Evolutionary conservation across 2,797 vertebrate species (phyloP), one percentile per base, ranked within the genome.

Genomic region (Coregonus suidteri): DNA sequence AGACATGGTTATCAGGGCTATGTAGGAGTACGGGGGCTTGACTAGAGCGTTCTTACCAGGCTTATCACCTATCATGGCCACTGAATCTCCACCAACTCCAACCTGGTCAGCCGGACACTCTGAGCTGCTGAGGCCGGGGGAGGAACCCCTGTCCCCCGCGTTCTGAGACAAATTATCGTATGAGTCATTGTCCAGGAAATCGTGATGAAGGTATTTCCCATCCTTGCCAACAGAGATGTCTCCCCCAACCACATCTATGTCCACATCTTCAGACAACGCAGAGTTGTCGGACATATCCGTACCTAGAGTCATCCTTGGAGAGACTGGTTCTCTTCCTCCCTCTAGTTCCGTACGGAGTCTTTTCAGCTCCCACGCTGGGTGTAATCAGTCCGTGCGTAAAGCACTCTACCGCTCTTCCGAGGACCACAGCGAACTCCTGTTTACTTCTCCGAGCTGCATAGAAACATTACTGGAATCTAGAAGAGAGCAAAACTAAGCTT

Each of bases 181-280:
- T 75, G 95, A 96, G 91, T 96, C 95, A 84, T 95, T 94, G 92
- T 96, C 95, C 86, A 94, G 88, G 85, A 94, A 96, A 74, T 92
- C 91, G 77, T 91, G 93, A 86, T 94, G 94, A 15, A 94, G 92
- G 84, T 95, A 96, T 82, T 94, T 94, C n/a, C 94, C 93, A 75
- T 96, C 95, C 59, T 95, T 96, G 5, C 92, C 92, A 14, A 93
- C 91, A 69, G 93, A 91, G 84, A 94, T 86, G 87, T 97, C 96
- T 69, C 97, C 97, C 37, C 97, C 97, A 75, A 99, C 97, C 90
- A 99, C 97, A 81, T 99, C 97, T 89, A 99, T 99, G 93, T 98
- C 97, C 93, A 96, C 93, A 90, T 97, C 95, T 84, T 98, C 97
- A 87, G 97, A 99, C 91, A 97, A 95, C 82, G 95, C 95, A 89